Base-by-base conservation (phyloP, 2,797 vertebrate species). In the Spondyliosoma cantharus region DNA sequence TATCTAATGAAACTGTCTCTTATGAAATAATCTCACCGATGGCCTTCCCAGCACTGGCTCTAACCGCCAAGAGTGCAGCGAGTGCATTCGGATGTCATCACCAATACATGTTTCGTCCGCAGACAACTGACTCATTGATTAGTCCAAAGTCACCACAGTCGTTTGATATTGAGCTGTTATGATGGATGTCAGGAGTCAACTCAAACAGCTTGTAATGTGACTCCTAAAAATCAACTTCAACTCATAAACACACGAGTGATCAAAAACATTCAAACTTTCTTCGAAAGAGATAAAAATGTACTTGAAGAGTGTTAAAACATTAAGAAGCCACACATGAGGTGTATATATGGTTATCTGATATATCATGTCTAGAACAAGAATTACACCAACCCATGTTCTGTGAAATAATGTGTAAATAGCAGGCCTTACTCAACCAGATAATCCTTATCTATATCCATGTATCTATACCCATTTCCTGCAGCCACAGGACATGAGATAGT, bases 1-100 rank as follows among this genome's bases (percentile, higher is more conserved):
- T 46, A 72, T 78, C 80, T 87, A 87, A 73, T 86, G 83, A 90
- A 92, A 87, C 45, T 29, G 80, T 68, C 70, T 87, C 79, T 90
- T 86, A 83, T 88, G 83, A 90, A 91, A 91, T 89, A 76, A 81
- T 87, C 74, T 70, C 54, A 42, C 43, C 25, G 78, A 83, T 78
- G 63, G 64, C 52, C 65, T 84, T 87, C 80, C 80, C 25, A 9
- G 74, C 72, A 88, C 69, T 56, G 29, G 49, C 65, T 80, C 25
- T 53, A 90, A 88, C 87, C 82, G 86, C 50, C 77, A 81, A 83
- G 56, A 77, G 11, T 61, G 32, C 32, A 37, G 32, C 32, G 43
- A 74, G 62, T 2, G 2, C 75, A 75, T 71, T 61, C 57, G 57
- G 62, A 83, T 61, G 50, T 67, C 79, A 74, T 69, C 74, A 25